These are phyloP conservation scores for Luidia sarsii DNA, from an alignment of 53 echinoderm and acorn worm genomes.

Conservation along the genomic window DNA sequence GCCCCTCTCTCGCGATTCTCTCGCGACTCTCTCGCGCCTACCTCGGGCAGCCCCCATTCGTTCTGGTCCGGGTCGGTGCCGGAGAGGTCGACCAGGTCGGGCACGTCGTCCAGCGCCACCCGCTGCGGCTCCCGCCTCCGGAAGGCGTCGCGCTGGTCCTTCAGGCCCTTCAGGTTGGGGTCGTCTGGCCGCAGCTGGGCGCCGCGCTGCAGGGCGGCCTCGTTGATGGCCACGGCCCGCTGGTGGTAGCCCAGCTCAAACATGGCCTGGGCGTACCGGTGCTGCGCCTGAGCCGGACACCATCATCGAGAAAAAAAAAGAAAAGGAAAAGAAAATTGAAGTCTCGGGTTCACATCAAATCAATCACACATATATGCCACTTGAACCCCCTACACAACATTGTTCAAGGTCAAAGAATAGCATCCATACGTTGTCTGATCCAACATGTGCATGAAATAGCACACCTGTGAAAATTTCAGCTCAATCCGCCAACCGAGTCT, in stretches of 20 bases:
- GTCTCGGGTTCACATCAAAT: too few relatives aligned
- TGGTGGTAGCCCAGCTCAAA: slow-evolving; percentile 72
- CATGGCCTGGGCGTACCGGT: slow-evolving; percentile 84
- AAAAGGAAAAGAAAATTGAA: not conserved
- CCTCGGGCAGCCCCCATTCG: slow-evolving; percentile 30
- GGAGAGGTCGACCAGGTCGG: slow-evolving; percentile 56
- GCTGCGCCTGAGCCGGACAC: slow-evolving; percentile 77
- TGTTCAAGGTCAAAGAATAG: too few relatives aligned
- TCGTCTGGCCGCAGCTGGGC: not conserved
- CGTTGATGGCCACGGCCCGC: slow-evolving; percentile 57
- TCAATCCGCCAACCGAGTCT: too few relatives aligned
- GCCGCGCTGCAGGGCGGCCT: slow-evolving; percentile 40
- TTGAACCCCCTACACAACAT: too few relatives aligned
- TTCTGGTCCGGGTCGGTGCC: slow-evolving; percentile 45
- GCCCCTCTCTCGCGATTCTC: too few relatives aligned
- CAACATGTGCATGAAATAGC: too few relatives aligned
- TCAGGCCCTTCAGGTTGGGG: slow-evolving; percentile 48
- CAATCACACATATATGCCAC: too few relatives aligned
- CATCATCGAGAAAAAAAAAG: not conserved
- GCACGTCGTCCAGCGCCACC: slow-evolving; percentile 41
- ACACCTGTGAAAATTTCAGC: too few relatives aligned
- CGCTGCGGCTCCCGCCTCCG: slow-evolving; percentile 3
- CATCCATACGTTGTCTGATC: too few relatives aligned
- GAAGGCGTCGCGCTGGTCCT: slow-evolving; percentile 50
- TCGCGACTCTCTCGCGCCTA: too few relatives aligned